These are phyloP conservation scores for Pentalonia nigronervosa DNA, from an alignment of 1,140 invertebrate species.

Conservation along the genomic window DNA sequence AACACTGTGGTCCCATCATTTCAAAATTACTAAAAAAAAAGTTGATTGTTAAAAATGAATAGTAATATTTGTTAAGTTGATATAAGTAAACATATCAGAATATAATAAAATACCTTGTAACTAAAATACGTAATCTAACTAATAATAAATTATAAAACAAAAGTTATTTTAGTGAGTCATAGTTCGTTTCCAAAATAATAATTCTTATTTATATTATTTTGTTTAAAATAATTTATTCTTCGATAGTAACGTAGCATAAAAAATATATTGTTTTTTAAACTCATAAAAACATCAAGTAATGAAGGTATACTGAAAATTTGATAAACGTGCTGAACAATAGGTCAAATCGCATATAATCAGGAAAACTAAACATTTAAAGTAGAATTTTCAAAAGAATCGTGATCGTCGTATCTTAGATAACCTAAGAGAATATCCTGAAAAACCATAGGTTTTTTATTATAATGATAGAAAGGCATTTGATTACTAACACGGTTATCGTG, in stretches of 20 bases:
- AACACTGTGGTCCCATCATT: not conserved
- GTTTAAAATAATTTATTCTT: not conserved
- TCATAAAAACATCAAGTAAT: not conserved
- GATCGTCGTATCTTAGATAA: not conserved
- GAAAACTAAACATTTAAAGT: not conserved
- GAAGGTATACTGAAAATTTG: not conserved
- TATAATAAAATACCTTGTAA: not conserved
- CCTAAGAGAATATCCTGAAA: not conserved
- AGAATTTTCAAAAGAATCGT: slow-evolving; percentile 9
- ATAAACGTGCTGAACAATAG: not conserved
- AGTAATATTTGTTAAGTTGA: not conserved
- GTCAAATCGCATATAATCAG: not conserved
- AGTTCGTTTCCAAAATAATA: not conserved
- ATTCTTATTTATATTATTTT: not conserved
- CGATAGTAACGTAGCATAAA: not conserved
- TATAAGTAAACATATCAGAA: not conserved
- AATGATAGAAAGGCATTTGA: slow-evolving; percentile 22
- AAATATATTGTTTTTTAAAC: not conserved
- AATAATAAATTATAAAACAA: not conserved
- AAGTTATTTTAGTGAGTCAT: not conserved
- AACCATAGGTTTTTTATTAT: not conserved
- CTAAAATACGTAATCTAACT: not conserved
- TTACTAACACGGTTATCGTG: slow-evolving; percentile 14
- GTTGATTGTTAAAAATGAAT: not conserved
- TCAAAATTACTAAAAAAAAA: not conserved